Percentiles rank a stretch among this genome's conserved stretches.
These are phyloP conservation scores for Chymomyza amoena DNA, from an alignment of 2,888 invertebrate genomes.

Conservation along the genomic window DNA sequence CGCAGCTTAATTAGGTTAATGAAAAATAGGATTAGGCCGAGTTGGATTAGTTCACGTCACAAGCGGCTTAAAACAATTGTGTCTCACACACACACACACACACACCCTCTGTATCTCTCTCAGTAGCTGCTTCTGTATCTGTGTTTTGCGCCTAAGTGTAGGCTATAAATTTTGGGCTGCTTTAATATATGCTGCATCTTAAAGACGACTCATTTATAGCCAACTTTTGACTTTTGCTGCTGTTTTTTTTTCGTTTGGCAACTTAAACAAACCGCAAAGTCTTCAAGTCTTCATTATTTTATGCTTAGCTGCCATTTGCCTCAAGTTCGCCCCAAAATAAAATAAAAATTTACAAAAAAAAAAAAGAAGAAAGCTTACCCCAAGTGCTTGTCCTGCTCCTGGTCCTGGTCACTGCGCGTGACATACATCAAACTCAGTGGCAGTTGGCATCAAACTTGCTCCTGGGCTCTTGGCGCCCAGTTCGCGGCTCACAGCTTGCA, in stretches of 20 bases:
- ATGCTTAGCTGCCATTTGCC: conserved; percentile 35
- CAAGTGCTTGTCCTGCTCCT: no score
- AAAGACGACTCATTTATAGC: neutral
- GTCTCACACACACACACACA: neutral
- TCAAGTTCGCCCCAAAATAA: conserved; percentile 7
- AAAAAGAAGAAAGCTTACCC: neutral
- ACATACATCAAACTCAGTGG: conserved; percentile 48
- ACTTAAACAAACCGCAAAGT: conserved; percentile 23
- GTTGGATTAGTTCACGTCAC: conserved; percentile 1
- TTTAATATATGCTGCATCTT: conserved; percentile 5
- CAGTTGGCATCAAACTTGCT: conserved; percentile 18
- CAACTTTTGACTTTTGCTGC: neutral
- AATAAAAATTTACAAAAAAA: conserved; percentile 1
- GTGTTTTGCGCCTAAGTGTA: neutral
- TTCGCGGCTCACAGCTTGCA: neutral
- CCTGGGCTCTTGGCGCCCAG: conserved; percentile 5
- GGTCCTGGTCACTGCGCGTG: conserved; percentile 44
- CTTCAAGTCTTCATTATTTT: conserved; percentile 34
- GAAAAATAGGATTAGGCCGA: conserved; percentile 47
- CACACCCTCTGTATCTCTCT: neutral
- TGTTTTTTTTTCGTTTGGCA: neutral
- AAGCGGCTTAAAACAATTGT: conserved; percentile 30
- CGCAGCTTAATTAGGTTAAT: conserved; percentile 55
- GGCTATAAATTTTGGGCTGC: neutral
- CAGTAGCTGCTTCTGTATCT: neutral